These are phyloP conservation scores for Tridacna crocea DNA, from an alignment of 2,888 invertebrate species.

Conservation along the genomic window DNA sequence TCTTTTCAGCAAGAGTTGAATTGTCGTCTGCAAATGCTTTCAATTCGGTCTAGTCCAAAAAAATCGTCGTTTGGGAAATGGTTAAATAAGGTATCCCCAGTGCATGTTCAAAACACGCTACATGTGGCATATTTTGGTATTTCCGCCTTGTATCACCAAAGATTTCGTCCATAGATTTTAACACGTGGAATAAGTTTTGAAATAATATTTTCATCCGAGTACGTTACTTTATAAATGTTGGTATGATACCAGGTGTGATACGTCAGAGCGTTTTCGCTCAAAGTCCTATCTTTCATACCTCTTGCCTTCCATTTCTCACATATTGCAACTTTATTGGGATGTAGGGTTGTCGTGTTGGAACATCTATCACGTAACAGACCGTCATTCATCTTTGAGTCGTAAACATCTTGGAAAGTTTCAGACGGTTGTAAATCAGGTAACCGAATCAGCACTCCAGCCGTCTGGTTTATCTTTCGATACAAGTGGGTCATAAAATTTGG, in stretches of 20 bases:
- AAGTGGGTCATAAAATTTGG: background rate
- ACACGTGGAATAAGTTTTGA: background rate
- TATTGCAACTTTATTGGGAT: background rate
- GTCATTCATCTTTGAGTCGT: background rate
- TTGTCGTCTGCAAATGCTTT: too few relatives aligned
- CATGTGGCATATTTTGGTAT: too few relatives aligned
- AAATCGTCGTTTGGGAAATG: too few relatives aligned
- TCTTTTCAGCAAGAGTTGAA: too few relatives aligned
- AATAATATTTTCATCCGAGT: background rate
- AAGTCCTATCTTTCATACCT: background rate
- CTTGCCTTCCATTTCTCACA: slow-evolving; percentile 1
- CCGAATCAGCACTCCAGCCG: background rate
- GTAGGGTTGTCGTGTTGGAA: background rate
- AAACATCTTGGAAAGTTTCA: background rate
- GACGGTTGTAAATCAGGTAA: background rate
- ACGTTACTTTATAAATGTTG: background rate
- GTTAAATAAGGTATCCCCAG: too few relatives aligned
- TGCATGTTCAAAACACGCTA: too few relatives aligned
- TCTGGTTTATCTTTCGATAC: background rate
- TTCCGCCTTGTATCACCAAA: background rate
- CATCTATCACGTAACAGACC: background rate
- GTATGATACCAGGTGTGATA: slow-evolving; percentile 10
- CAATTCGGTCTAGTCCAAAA: too few relatives aligned
- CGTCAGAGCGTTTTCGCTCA: slow-evolving; percentile 1
- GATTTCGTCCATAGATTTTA: background rate